Evolutionary conservation across 1,140 invertebrate species (phyloP).

Genomic region (Lethrus apterus): DNA sequence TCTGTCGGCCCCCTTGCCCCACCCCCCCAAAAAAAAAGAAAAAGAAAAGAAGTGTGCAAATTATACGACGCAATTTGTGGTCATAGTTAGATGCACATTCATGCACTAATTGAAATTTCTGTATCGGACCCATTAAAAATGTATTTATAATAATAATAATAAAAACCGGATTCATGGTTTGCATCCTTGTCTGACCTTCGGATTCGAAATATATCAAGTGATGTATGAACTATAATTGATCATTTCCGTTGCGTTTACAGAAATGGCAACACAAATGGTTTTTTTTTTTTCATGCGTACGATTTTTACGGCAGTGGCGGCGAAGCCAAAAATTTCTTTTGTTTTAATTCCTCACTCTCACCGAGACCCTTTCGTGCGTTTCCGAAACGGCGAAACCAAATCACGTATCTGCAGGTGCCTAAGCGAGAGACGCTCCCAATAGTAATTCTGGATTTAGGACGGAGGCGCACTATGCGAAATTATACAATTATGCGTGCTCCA

Average conservation of each 20-base stretch:
- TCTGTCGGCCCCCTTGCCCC: too few relatives aligned
- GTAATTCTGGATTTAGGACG: slow-evolving; percentile 21
- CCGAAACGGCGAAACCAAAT: slow-evolving; percentile 8
- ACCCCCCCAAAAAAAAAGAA: too few relatives aligned
- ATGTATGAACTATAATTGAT: slow-evolving; percentile 6
- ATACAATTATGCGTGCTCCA: slow-evolving; percentile 35
- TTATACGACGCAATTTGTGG: slow-evolving; percentile 5
- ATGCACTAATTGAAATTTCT: neutral
- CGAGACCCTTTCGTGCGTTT: neutral
- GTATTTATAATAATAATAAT: slow-evolving; percentile 2
- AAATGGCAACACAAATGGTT: slow-evolving; percentile 4
- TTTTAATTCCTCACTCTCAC: neutral
- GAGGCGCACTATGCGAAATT: slow-evolving; percentile 21
- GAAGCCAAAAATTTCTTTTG: neutral
- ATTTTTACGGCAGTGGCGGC: neutral
- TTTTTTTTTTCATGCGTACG: slow-evolving; percentile 3
- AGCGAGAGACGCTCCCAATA: slow-evolving; percentile 2
- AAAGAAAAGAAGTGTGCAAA: too few relatives aligned
- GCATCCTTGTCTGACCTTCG: slow-evolving; percentile 2
- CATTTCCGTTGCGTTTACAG: slow-evolving; percentile 1
- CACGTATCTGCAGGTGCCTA: slow-evolving; percentile 16
- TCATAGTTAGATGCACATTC: neutral
- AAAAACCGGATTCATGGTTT: slow-evolving; percentile 7
- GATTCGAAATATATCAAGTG: slow-evolving; percentile 1
- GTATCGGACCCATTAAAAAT: slow-evolving; percentile 6